Base-by-base conservation (phyloP, 2,797 vertebrate genomes). In the Hemibagrus guttatus region DNA sequence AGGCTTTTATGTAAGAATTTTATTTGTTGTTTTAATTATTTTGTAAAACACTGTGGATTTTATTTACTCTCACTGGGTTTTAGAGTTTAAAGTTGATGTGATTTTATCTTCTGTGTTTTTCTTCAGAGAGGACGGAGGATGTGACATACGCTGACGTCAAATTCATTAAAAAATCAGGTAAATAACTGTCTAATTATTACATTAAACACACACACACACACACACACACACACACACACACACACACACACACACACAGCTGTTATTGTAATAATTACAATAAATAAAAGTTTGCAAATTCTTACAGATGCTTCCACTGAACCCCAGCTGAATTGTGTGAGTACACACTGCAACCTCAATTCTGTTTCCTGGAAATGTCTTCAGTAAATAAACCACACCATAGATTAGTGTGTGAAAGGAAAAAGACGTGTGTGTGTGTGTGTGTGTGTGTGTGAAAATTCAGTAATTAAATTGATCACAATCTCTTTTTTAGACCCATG, bases 131-230 rank as follows among this genome's bases (percentile, higher is more conserved):
- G 12, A 17, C 0, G 14, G 72, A 28, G 26, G 16, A 23, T 52
- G 72, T 71, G 26, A 52, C 3, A 0, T 28, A 75, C 2, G 0
- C 72, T n/a, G 72, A n/a, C 16, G 72, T 52, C 12, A 42, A 7
- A 52, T 75, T 75, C 42, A 75, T 26, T 2, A 75, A 52, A 52
- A 75, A 16, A 75, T 14, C 72, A n/a, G 72, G 72, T 75, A n/a
- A 28, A 75, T 26, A 49, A 23, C 35, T 7, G n/a, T n/a, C n/a
- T 46, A 6, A 6, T 42, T 8, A 68, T n/a, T 63, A 31, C 69
- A 46, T 26, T 26, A 71, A 21, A 68, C 63, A 31, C 66, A 39
- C 23, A 49, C 64, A 66, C 64, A 66, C 28, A 66, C 71, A 52
- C 71, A 74, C 23, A 74, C 71, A 35, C 23, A 74, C 42, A 35